Evolutionary conservation across 2,797 vertebrate species (phyloP), one percentile per base, ranked within the genome.

Genomic region (Stomatorhinus walkeri): DNA sequence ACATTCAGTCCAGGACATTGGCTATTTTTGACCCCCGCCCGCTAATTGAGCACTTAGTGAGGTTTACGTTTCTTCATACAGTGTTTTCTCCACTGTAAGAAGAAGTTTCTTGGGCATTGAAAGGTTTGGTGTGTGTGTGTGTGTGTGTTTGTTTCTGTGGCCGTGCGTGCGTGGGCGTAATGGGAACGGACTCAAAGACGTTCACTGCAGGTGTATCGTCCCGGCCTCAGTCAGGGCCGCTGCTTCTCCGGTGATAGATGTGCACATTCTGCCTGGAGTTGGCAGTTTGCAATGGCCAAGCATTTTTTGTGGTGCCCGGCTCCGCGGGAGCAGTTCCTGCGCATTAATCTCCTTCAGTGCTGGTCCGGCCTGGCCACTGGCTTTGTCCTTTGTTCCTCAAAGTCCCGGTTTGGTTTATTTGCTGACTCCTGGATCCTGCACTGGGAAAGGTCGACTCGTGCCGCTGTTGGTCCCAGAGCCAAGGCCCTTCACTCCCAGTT

Each of bases 321-420:
- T 93, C 95, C 91, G 88, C 89, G 4, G 93, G 96, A 96, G 94
- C 95, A 94, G 95, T 96, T 97, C 96, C 97, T 90, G 83, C 93
- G 95, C 94, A 96, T 97, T 95, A 96, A 95, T 93, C 95, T 94
- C 95, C 95, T 95, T 95, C 96, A 95, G 90, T 91, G 92, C 93
- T 93, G 93, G 92, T 89, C 93, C 90, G 90, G 92, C 95, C 95
- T 93, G 91, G 93, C 94, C 93, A 94, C 92, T 94, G 92, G 95
- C 95, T 96, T 96, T 96, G 95, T 96, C 93, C 91, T 94, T 96
- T 97, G 96, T 97, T 96, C 89, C 61, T 32, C 52, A 32, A 14
- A 87, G 85, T 19, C 85, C 52, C 32, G 52, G 54, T 32, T 59
- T 40, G 85, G 16, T 49, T 28, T 84, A 12, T 48, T 46, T 48